Base-by-base conservation (phyloP, 2,113 vertebrate species). In the Eolophus roseicapilla region DNA sequence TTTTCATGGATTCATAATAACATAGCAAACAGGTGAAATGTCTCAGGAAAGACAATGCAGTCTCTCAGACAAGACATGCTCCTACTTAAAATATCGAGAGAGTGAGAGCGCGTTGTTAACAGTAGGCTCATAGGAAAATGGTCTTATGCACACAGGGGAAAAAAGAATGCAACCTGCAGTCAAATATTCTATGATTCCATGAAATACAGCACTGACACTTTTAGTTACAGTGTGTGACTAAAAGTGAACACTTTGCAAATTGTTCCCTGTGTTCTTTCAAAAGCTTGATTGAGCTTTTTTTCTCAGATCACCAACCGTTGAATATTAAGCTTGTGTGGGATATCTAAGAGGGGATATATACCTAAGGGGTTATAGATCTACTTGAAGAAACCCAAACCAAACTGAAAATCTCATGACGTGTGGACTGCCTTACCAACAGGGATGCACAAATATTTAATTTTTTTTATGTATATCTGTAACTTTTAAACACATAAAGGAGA, bases 71-170 rank as follows among this genome's bases (percentile, higher is more conserved):
- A n/a, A 33, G n/a, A 65, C 9, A 18, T 27, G 25, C 46, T 91
- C 39, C 27, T 86, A 3, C 37, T 59, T 37, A 77, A 59, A 77
- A 53, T n/a, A 39, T 13, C 3, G 2, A 75, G 25, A 76, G 52
- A 46, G 6, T 4, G 49, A 52, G 65, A 85, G 62, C 53, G 23
- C 0, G 0, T 1, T 33, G 27, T 35, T 70, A 84, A 12, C 11
- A 35, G 63, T 6, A 67, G 63, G 28, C 91, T 39, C 16, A 35
- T 0, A 85, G 47, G 33, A 81, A 86, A 92, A 95, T 13, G 9
- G 21, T 23, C 88, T 93, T 77, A 4, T 35, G 47, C 29, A n/a
- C 33, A 39, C 7, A 47, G 35, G 68, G 14, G 46, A 35, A 64
- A 41, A 78, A 65, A 43, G 19, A 63, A 62, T 11, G 10, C 27